Conservation (phyloP, 2,888 invertebrate genomes). For the Neelides folsomi region DNA sequence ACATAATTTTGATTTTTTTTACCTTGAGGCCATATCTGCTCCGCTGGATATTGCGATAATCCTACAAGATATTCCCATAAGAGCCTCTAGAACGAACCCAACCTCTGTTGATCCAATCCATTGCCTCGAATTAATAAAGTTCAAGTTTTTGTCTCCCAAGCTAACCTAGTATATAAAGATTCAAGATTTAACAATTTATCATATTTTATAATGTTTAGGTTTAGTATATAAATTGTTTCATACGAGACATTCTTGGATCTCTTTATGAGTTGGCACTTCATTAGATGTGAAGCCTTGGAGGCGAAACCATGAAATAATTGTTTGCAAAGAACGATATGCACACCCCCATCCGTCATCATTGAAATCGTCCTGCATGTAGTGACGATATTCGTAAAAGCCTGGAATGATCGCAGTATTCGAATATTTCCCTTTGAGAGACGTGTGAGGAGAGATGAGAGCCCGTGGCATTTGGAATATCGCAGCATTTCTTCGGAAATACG, state of each 20-base stretch:
- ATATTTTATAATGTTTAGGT: too few species aligned
- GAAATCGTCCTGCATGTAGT: slow-evolving; percentile 88
- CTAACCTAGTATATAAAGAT: slow-evolving; percentile 22
- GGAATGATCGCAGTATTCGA: slow-evolving; percentile 42
- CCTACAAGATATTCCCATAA: slow-evolving; percentile 58
- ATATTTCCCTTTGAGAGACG: slow-evolving; percentile 32
- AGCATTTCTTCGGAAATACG: slow-evolving; percentile 55
- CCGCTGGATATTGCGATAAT: slow-evolving; percentile 78
- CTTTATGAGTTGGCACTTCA: slow-evolving; percentile 62
- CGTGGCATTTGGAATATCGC: slow-evolving; percentile 19
- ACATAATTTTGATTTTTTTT: neutral
- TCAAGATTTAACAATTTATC: neutral
- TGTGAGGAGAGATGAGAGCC: slow-evolving; percentile 29
- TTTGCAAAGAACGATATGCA: slow-evolving; percentile 94
- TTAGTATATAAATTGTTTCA: too few species aligned
- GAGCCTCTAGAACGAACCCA: slow-evolving; percentile 71
- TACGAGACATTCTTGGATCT: slow-evolving; percentile 87
- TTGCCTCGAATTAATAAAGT: slow-evolving; percentile 76
- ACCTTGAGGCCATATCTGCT: slow-evolving; percentile 52
- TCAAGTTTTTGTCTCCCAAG: slow-evolving; percentile 78
- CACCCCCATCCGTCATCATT: slow-evolving; percentile 99
- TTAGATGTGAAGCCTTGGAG: slow-evolving; percentile 68
- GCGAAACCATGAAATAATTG: slow-evolving; percentile 84
- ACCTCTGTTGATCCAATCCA: slow-evolving; percentile 99
- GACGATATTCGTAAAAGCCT: slow-evolving; percentile 85